Evolutionary conservation across 1,140 invertebrate species (phyloP).

Genomic region (Caenorhabditis elegans): WBcel235 BX284606.5:6557001-6557500

Average conservation of each 20-base stretch:
- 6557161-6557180: slow-evolving; percentile 30
- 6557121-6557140: neutral
- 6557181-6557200: slow-evolving; percentile 26
- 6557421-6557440: slow-evolving; percentile 38
- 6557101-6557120: neutral
- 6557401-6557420: neutral
- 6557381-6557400: slow-evolving; percentile 21
- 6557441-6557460: slow-evolving; percentile 70
- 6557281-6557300: slow-evolving; percentile 35
- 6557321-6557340: slow-evolving; percentile 42
- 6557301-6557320: neutral
- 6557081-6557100: slow-evolving; percentile 37
- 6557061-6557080: neutral
- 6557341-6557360: slow-evolving; percentile 42
- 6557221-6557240: neutral
- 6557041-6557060: neutral
- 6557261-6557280: slow-evolving; percentile 16
- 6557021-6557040: neutral
- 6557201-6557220: neutral
- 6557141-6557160: slow-evolving; percentile 40
- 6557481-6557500: slow-evolving; percentile 81
- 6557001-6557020: neutral
- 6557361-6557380: slow-evolving; percentile 22
- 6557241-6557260: slow-evolving; percentile 36
- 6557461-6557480: slow-evolving; percentile 89